Base-by-base conservation (phyloP, 2,888 invertebrate species). In the Leptogaster cylindrica region DNA sequence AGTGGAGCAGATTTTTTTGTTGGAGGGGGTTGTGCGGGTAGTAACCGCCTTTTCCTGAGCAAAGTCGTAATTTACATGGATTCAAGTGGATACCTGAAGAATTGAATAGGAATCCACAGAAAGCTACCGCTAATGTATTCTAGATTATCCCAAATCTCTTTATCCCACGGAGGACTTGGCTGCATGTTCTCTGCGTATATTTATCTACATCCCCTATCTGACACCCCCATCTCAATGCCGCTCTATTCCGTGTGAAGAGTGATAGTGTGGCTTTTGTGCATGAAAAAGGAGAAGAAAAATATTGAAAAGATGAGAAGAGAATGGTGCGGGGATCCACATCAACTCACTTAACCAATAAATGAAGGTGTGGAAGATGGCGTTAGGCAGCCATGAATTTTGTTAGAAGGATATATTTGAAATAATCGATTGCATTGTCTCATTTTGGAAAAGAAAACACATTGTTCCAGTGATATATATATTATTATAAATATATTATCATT, bases 121-220 rank as follows among this genome's bases (percentile, higher is more conserved):
- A 79, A 79, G 79, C 79, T 79, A 79, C 78, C 79, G 79, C 79
- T 79, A 79, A 79, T 79, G 79, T 79, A 79, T 79, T 79, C 79
- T 79, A 79, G 79, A 79, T 79, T 79, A 79, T 75, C 77, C 72
- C 74, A 78, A 79, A 79, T 79, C 79, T 79, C 76, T 72, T 74
- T 74, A 73, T 74, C 48, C 68, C 71, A 70, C 68, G 55, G 66
- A 72, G 70, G 70, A 72, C 72, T 72, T 72, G 67, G 66, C 50
- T 65, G 65, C 33, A 33, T 46, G 33, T 46, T 48, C 61, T 61
- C 44, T 61, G 61, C 61, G 61, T 61, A 61, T 44, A 61, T 61
- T 61, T 61, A 61, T 61, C 61, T 61, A 44, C 55, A 58, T 58
- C 61, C 61, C 44, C 44, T 61, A 61, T 61, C 61, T 44, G 61